These are phyloP conservation scores for Papilio helenus DNA, from an alignment of 1,140 invertebrate genomes.

Conservation along the genomic window DNA sequence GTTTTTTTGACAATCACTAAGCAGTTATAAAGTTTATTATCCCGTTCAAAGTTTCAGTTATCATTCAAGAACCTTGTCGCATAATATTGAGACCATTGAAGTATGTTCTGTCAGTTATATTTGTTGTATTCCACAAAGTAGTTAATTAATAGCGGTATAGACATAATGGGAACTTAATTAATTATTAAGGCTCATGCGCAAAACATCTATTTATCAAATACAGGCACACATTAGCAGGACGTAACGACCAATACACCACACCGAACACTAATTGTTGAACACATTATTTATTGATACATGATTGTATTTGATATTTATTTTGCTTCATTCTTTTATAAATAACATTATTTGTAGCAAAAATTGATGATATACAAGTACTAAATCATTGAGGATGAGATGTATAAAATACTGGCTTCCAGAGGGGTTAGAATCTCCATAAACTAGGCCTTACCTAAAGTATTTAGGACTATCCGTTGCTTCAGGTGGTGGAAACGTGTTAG, in stretches of 20 bases:
- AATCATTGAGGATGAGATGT: no score
- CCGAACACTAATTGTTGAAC: constrained; percentile 1
- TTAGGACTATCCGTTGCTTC: neutral
- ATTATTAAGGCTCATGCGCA: neutral
- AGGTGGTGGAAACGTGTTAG: neutral
- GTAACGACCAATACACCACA: constrained; percentile 2
- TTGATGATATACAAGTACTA: no score
- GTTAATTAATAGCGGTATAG: neutral
- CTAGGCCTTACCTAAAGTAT: neutral
- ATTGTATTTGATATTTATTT: neutral
- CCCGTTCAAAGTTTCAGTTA: no score
- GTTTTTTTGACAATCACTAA: no score
- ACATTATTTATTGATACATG: neutral
- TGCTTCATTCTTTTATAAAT: neutral
- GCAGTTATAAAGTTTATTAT: no score
- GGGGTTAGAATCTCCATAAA: no score
- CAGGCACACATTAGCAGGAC: neutral
- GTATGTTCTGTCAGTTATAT: neutral
- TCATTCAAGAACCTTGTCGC: no score
- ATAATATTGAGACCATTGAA: no score
- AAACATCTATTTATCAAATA: constrained; percentile 9
- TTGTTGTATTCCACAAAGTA: neutral
- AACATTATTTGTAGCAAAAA: no score
- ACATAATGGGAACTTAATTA: constrained; percentile 16
- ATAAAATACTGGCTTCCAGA: no score